Evolutionary conservation across 1,140 invertebrate species (phyloP), one percentile per base, ranked within the genome.

Genomic region (Wiebesia pumilae): DNA sequence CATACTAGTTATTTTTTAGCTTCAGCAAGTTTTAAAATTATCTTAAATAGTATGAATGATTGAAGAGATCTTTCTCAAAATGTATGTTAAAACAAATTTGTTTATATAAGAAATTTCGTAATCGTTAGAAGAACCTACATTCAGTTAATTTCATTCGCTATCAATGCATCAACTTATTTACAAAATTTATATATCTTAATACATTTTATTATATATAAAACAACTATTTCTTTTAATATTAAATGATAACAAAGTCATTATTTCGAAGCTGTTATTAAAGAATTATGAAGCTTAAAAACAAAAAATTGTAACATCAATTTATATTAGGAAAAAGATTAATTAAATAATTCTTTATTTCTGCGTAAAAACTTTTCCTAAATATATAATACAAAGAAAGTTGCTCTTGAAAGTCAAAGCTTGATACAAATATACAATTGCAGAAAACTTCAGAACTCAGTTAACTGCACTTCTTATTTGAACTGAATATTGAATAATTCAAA

Each of bases 401-500:
- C 3, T 62, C 58, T 62, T 30, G 30, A 79, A 79, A 81, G 79
- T 65, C 33, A 81, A 81, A 81, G 79, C 79, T 38, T 19, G 16
- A 12, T 14, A n/a, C 3, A 7, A 51, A 40, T 30, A 24, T 9
- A 47, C 21, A 78, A n/a, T 10, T 40, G 77, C 9, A 58, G 24
- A 58, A 79, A 58, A 54, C 38, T n/a, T 47, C 6, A 7, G 27
- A 40, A n/a, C n/a, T 58, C 47, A 24, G n/a, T 79, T n/a, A 79
- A 79, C 77, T 19, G 77, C n/a, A 9, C 38, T 27, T 33, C 47
- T 79, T 47, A 30, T 58, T 79, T 79, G 69, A 81, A 69, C 80
- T 47, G 35, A 81, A 81, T 38, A 81, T 69, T 81, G 80, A 69
- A 81, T 81, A 81, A 62, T 47, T 24, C 54, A 81, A 81, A 40